Conservation (phyloP, 2,888 invertebrate genomes). For the Limnephilus rhombicus region DNA sequence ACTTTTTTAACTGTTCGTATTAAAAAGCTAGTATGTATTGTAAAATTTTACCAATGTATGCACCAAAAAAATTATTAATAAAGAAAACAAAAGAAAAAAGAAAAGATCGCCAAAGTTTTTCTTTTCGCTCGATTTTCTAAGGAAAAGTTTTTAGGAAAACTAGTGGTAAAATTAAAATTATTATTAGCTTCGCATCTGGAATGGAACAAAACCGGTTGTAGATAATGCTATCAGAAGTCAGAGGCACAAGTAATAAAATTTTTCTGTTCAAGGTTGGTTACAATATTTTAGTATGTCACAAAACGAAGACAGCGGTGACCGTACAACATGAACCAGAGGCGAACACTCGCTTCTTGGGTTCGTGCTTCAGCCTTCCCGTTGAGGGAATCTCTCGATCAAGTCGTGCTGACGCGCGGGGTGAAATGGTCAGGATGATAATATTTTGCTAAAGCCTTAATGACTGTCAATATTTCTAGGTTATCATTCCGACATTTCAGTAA, state of each 20-base stretch:
- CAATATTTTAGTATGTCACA: not conserved
- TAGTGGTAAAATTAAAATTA: no score
- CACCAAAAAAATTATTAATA: no score
- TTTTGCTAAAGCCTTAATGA: not conserved
- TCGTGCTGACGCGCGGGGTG: not conserved
- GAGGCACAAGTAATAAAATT: not conserved
- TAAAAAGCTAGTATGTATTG: no score
- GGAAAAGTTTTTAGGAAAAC: no score
- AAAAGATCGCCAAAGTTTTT: no score
- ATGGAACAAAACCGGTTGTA: no score
- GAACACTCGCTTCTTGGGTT: not conserved
- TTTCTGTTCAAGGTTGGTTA: not conserved
- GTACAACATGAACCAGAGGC: not conserved
- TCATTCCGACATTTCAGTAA: not conserved
- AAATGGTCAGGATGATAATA: not conserved
- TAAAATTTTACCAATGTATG: no score
- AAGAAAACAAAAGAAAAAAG: no score
- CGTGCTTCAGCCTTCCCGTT: not conserved
- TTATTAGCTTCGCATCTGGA: no score
- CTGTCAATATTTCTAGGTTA: conserved; percentile 14
- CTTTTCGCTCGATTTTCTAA: no score
- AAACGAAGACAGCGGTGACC: not conserved
- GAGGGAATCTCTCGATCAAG: conserved; percentile 13
- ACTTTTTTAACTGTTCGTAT: no score
- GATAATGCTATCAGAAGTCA: not conserved